phyloP scores from a whole-genome alignment of 2,888 invertebrate species.

The Nomada ruficornis region DNA sequence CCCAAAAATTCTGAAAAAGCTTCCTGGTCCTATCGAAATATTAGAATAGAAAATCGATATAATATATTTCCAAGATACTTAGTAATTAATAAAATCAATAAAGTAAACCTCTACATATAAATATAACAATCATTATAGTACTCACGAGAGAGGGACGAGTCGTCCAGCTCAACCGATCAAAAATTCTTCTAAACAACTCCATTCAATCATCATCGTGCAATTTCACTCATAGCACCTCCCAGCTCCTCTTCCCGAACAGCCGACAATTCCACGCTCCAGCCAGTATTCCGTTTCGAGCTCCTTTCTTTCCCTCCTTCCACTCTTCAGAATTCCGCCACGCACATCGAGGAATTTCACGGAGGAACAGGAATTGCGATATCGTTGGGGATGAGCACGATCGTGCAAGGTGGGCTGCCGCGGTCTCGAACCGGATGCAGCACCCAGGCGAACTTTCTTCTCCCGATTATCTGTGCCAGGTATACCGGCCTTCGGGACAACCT shows the following conservation, averaged over 20 bases:
- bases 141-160: constrained; percentile 59
- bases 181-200: constrained; percentile 42
- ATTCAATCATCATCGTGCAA: constrained; percentile 44
- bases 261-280: constrained; percentile 13
- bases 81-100: too few relatives aligned
- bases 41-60: too few relatives aligned
- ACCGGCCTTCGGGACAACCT: constrained; percentile 27
- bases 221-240: constrained; percentile 26
- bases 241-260: constrained; percentile 25
- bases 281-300: constrained; percentile 19
- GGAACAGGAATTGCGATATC: constrained; percentile 28
- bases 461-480: constrained; percentile 48
- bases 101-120: too few relatives aligned
- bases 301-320: neutral
- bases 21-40: too few relatives aligned
- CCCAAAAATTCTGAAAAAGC: too few relatives aligned
- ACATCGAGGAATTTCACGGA: neutral
- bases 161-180: constrained; percentile 43
- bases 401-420: constrained; percentile 26
- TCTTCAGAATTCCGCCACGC: neutral
- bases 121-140: constrained; percentile 3
- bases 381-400: constrained; percentile 19
- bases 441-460: constrained; percentile 66
- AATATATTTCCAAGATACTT: too few relatives aligned
- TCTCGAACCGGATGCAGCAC: constrained; percentile 57